These are phyloP conservation scores for Sorex maritimensis DNA, from an alignment of 2,797 vertebrate species.

Conservation along the genomic window DNA sequence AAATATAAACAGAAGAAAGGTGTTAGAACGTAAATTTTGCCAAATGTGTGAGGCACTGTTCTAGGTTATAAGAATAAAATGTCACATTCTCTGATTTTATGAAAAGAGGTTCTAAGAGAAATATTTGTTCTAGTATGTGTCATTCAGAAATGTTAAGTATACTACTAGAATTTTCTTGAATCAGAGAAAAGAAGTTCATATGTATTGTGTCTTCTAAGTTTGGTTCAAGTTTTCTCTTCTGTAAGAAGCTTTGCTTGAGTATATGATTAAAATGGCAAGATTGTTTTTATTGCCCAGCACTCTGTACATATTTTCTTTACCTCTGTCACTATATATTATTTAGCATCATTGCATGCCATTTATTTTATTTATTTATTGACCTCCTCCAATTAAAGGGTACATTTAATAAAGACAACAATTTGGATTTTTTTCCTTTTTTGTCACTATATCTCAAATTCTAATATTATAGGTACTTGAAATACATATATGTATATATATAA, in stretches of 20 bases:
- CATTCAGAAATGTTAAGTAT: not conserved
- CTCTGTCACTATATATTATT: not conserved
- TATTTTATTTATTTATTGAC: not conserved
- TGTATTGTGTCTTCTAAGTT: not conserved
- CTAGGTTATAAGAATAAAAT: not conserved
- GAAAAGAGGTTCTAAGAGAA: not conserved
- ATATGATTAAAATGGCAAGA: not conserved
- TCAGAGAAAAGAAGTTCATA: not conserved
- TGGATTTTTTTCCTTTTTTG: not conserved
- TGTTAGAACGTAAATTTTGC: not conserved
- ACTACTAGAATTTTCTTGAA: not conserved
- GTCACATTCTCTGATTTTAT: conserved; percentile 13
- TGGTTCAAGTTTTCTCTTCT: not conserved
- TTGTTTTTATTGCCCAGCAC: not conserved
- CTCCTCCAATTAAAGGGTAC: not conserved
- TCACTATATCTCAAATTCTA: not conserved
- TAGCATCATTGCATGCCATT: not conserved
- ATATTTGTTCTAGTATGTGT: not conserved
- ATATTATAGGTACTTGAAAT: not conserved
- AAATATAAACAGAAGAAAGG: not conserved
- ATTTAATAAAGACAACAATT: not conserved
- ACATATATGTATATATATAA: too few relatives aligned
- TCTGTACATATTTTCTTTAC: not conserved
- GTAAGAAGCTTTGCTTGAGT: not conserved
- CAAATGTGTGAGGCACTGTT: not conserved